These are phyloP conservation scores for Clinocottus analis DNA, from an alignment of 2,113 vertebrate genomes.

Conservation along the genomic window DNA sequence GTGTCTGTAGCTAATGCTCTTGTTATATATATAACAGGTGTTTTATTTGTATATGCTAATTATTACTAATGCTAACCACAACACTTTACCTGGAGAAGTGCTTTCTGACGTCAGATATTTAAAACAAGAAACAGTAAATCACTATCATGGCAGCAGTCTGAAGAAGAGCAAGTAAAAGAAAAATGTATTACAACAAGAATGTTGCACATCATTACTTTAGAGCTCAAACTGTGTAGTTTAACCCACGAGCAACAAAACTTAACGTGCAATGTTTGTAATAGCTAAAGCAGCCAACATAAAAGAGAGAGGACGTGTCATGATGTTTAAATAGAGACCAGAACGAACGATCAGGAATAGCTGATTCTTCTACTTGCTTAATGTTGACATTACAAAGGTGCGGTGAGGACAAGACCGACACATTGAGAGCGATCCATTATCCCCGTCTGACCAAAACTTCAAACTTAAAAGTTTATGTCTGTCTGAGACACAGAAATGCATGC, in stretches of 20 bases:
- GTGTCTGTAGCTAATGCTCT: neutral
- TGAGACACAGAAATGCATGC: conserved; percentile 38
- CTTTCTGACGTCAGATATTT: neutral
- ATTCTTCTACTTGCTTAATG: no score
- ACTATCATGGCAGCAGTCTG: neutral
- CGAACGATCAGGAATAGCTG: neutral
- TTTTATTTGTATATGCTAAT: neutral
- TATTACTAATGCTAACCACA: neutral
- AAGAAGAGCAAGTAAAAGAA: neutral
- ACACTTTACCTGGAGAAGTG: neutral
- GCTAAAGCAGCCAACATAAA: neutral
- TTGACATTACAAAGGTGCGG: conserved; percentile 32
- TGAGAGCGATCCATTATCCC: conserved; percentile 19
- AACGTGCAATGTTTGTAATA: neutral
- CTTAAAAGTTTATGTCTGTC: neutral
- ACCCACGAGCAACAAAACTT: neutral
- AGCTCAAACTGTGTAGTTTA: neutral
- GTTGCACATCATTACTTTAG: neutral
- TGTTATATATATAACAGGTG: neutral
- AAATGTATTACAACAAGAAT: neutral
- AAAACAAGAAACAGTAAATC: neutral
- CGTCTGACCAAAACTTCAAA: conserved; percentile 15
- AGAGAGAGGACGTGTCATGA: conserved; percentile 23
- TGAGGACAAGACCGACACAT: conserved; percentile 33
- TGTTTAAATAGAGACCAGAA: neutral